Conservation (phyloP, 2,113 vertebrate species). For the Phocoena phocoena region DNA sequence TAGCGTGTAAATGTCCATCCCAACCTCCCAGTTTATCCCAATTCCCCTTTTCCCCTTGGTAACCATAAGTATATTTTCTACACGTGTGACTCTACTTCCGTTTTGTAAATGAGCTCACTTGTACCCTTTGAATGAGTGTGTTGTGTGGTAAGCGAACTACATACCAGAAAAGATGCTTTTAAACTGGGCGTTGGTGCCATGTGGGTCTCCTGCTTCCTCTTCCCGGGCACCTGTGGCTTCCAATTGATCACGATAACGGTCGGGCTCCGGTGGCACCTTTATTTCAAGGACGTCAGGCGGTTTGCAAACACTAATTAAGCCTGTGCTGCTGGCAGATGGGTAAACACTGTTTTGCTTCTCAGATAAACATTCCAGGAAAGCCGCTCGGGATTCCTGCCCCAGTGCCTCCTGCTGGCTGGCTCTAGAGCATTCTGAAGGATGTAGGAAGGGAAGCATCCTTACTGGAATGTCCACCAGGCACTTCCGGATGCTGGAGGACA, state of each 20-base stretch:
- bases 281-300: constrained; percentile 52
- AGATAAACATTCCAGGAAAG: constrained; percentile 34
- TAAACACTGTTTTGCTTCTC: constrained; percentile 58
- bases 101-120: too few relatives aligned
- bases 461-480: neutral
- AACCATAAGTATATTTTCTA: too few relatives aligned
- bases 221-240: neutral
- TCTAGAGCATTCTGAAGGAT: neutral
- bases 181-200: neutral
- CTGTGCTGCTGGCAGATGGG: neutral
- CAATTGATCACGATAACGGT: constrained; percentile 48
- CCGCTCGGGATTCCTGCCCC: neutral
- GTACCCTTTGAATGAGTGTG: neutral
- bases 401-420: neutral
- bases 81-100: too few relatives aligned
- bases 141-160: neutral
- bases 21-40: too few relatives aligned
- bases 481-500: neutral
- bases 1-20: too few relatives aligned
- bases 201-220: neutral
- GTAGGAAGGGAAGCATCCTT: neutral
- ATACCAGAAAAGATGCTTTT: neutral
- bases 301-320: constrained; percentile 68
- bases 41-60: too few relatives aligned
- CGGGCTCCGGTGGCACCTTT: constrained; percentile 36